A percentile compares a stretch with the other conserved stretches of the same genome.
Evolutionary conservation across 1,140 invertebrate genomes (phyloP).

Genomic region (Akabosia matsudoensis): DNA sequence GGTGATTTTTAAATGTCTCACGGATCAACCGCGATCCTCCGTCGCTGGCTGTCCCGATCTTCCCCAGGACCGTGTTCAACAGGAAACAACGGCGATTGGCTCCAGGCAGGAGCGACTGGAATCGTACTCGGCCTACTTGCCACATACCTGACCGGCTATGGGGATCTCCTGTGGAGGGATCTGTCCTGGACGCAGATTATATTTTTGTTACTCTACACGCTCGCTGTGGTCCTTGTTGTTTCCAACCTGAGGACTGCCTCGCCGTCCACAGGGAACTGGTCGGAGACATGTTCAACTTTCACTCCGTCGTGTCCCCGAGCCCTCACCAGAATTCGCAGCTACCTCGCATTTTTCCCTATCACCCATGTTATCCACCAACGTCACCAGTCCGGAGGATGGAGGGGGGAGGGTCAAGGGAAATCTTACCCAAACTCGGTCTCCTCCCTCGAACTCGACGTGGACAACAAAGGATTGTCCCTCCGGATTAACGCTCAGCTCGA

Average conservation of each 20-base stretch:
- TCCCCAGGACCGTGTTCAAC: background rate
- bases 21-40: conserved; percentile 1
- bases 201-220: conserved; percentile 15
- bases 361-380: conserved; percentile 37
- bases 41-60: background rate
- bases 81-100: background rate
- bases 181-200: background rate
- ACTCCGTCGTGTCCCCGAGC: background rate
- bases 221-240: background rate
- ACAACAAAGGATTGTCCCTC: conserved; percentile 15
- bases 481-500: conserved; percentile 33
- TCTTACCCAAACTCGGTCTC: background rate
- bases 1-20: conserved; percentile 20
- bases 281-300: background rate
- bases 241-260: conserved; percentile 7
- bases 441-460: background rate
- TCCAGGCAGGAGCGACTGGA: conserved; percentile 1
- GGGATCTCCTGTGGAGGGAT: background rate
- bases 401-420: background rate
- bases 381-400: background rate
- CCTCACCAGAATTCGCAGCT: conserved; percentile 28
- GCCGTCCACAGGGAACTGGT: background rate
- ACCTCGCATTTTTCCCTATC: conserved; percentile 37
- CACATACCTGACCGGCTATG: background rate
- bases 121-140: conserved; percentile 5